Percentiles rank a stretch among this genome's conserved stretches.
phyloP scores from a whole-genome alignment of 2,113 vertebrate genomes.

The Gymnarchus niloticus region DNA sequence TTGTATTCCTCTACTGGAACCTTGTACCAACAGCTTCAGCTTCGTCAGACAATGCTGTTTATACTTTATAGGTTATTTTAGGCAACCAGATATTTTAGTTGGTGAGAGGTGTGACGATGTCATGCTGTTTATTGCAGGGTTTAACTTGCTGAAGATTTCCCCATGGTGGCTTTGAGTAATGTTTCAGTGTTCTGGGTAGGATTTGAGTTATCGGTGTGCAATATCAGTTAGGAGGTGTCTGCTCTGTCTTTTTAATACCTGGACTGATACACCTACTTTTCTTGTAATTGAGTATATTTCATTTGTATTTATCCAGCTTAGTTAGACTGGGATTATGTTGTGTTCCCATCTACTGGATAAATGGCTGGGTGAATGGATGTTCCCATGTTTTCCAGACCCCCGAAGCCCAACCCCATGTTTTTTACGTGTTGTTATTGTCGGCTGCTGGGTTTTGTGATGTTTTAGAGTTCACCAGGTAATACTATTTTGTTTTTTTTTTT shows the following conservation, averaged over 20 bases:
- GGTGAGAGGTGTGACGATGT: slow-evolving; percentile 7
- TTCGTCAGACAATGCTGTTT: not conserved
- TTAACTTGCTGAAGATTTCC: not conserved
- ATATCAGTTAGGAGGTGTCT: not conserved
- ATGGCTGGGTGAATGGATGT: not conserved
- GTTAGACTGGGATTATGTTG: not conserved
- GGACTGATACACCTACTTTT: not conserved
- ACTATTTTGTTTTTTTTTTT: not conserved
- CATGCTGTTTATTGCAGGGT: not conserved
- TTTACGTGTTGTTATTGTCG: no score
- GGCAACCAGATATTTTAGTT: not conserved
- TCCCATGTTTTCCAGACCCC: no score
- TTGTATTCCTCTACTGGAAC: not conserved
- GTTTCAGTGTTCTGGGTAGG: not conserved
- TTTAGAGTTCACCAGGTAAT: not conserved
- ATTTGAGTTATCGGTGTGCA: not conserved
- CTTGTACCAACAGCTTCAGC: not conserved
- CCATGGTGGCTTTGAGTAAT: not conserved
- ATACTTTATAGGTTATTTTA: slow-evolving; percentile 1
- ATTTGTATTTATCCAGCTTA: not conserved
- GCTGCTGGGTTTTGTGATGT: no score
- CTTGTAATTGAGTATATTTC: not conserved
- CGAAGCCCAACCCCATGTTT: no score
- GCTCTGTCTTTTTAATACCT: not conserved
- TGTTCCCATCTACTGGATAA: not conserved